Percentiles rank a stretch among this genome's conserved stretches.
Evolutionary conservation across 2,113 vertebrate genomes (phyloP).

Genomic region (Haemorhous mexicanus): DNA sequence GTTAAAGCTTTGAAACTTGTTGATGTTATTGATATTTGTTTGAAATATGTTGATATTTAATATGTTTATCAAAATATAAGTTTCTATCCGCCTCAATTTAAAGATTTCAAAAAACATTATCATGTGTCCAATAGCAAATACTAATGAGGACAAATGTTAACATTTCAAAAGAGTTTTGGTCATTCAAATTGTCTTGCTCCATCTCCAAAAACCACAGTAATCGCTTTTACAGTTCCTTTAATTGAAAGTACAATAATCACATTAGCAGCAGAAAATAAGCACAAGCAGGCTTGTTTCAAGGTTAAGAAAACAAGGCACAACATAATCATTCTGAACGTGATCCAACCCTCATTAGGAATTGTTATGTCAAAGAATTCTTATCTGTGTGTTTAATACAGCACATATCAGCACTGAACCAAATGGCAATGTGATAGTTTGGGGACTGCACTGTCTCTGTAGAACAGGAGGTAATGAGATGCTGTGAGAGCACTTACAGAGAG

Average conservation of each 20-base stretch:
- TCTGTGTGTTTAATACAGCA: conserved; percentile 30
- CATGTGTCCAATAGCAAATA: background rate
- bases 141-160: background rate
- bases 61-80: background rate
- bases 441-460: background rate
- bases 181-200: background rate
- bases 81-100: background rate
- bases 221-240: background rate
- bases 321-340: background rate
- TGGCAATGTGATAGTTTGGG: background rate
- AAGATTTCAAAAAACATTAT: background rate
- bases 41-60: background rate
- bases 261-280: conserved; percentile 40
- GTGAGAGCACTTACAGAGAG: background rate
- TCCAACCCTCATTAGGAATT: conserved; percentile 31
- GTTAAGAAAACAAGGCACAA: background rate
- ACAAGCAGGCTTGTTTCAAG: conserved; percentile 11
- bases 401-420: conserved; percentile 27
- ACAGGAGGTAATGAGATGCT: background rate
- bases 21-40: too few species aligned
- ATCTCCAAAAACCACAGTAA: conserved; percentile 4
- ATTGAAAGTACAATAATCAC: conserved; percentile 47
- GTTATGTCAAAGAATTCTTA: conserved; percentile 37
- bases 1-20: background rate
- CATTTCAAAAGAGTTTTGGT: background rate